These are phyloP conservation scores for Galeopsomyia nigrocyanea DNA, from an alignment of 2,888 invertebrate genomes.

Conservation along the genomic window DNA sequence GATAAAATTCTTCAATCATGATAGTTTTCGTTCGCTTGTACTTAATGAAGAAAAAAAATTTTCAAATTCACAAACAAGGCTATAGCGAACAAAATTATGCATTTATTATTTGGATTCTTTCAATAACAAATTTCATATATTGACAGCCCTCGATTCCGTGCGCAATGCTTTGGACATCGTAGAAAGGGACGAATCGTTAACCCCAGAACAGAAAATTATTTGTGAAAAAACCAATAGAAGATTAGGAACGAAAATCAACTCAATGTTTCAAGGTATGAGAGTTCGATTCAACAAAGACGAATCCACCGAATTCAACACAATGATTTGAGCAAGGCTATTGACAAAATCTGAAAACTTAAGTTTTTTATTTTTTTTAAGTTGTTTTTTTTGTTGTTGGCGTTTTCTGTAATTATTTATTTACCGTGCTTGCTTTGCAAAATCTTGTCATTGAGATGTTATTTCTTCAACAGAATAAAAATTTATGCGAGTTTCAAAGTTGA, in stretches of 20 bases:
- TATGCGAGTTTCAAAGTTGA: too few species aligned
- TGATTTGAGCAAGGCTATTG: slow-evolving; percentile 35
- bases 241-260: slow-evolving; percentile 58
- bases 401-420: too few species aligned
- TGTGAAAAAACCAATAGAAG: slow-evolving; percentile 50
- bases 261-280: slow-evolving; percentile 60
- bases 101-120: not conserved
- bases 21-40: too few species aligned
- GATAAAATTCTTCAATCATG: too few species aligned
- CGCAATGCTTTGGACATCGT: slow-evolving; percentile 74
- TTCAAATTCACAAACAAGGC: not conserved
- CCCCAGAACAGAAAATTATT: slow-evolving; percentile 50
- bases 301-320: slow-evolving; percentile 39
- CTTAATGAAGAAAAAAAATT: too few species aligned
- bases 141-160: slow-evolving; percentile 77
- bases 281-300: slow-evolving; percentile 54
- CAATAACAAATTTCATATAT: slow-evolving; percentile 4
- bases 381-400: slow-evolving; percentile 12
- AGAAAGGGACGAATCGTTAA: slow-evolving; percentile 68
- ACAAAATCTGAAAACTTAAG: not conserved
- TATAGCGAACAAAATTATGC: not conserved
- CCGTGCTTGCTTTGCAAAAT: slow-evolving; percentile 21
- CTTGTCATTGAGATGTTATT: slow-evolving; percentile 16
- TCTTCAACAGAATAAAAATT: not conserved
- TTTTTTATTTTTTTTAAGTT: slow-evolving; percentile 17